A percentile compares a stretch with the other conserved stretches of the same genome.
Conservation (phyloP, 1,140 invertebrate species). For the Papilio polyxenes region DNA sequence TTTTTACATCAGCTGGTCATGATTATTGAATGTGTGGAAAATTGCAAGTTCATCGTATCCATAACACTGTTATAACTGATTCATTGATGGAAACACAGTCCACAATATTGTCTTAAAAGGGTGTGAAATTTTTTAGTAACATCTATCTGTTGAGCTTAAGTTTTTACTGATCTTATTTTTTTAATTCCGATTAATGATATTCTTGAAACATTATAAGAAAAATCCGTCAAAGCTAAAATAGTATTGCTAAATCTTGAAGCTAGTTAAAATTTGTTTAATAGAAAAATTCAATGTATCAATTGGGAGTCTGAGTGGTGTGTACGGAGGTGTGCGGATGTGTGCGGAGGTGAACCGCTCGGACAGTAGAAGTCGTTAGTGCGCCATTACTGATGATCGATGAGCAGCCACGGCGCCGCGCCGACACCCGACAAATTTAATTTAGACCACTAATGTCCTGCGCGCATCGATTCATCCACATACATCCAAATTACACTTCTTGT, state of each 20-base stretch:
- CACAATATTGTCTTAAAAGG: neutral
- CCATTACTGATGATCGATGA: constrained; percentile 75
- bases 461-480: constrained; percentile 39
- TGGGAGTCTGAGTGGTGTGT: neutral
- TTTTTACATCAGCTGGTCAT: constrained; percentile 37
- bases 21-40: constrained; percentile 62
- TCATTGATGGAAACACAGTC: constrained; percentile 28
- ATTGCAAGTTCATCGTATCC: constrained; percentile 58
- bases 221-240: too few species aligned
- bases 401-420: constrained; percentile 62
- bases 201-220: too few species aligned
- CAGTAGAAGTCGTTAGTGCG: constrained; percentile 68
- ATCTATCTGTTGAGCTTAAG: too few species aligned
- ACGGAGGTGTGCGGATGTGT: neutral
- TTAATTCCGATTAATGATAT: too few species aligned
- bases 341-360: constrained; percentile 48
- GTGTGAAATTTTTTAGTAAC: too few species aligned
- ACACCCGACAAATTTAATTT: constrained; percentile 78
- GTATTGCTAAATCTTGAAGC: too few species aligned
- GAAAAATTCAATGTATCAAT: too few species aligned
- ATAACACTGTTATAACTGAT: constrained; percentile 46
- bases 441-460: constrained; percentile 61
- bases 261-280: too few species aligned
- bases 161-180: too few species aligned
- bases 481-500: constrained; percentile 50